Conservation (phyloP, 2,797 vertebrate species). For the Pseudomugil gertrudae region DNA sequence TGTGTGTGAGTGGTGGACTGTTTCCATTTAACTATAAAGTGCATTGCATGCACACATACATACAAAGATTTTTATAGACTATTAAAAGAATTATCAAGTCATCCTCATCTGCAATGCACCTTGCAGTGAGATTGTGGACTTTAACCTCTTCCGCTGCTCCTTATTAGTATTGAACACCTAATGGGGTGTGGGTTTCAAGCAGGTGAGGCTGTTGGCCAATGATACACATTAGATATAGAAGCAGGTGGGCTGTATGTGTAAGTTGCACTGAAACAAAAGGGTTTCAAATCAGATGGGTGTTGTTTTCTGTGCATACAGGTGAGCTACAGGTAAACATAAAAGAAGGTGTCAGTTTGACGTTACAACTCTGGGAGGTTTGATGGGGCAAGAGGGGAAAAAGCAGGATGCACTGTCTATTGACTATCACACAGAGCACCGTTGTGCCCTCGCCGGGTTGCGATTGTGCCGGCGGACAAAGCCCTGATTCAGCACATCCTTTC, state of each 20-base stretch:
- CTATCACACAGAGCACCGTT: constrained; percentile 84
- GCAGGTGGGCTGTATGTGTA: constrained; percentile 12
- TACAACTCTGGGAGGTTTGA: constrained; percentile 45
- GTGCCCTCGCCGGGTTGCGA: constrained; percentile 81
- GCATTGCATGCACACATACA: constrained; percentile 17
- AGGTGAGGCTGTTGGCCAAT: constrained; percentile 61
- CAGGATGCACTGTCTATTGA: constrained; percentile 80
- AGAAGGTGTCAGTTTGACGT: constrained; percentile 42
- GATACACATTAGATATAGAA: constrained; percentile 35
- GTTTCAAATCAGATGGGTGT: constrained; percentile 24
- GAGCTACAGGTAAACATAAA: constrained; percentile 67
- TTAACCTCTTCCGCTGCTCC: constrained; percentile 72
- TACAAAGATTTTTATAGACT: constrained; percentile 42
- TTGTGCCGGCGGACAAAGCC: constrained; percentile 85
- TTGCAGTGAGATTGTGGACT: constrained; percentile 64
- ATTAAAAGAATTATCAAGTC: constrained; percentile 69
- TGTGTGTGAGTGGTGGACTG: neutral
- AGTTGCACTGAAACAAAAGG: constrained; percentile 11
- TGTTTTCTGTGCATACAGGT: constrained; percentile 50
- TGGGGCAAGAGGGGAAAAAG: constrained; percentile 56
- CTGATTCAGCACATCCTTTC: constrained; percentile 86
- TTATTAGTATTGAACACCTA: constrained; percentile 66
- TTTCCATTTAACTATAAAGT: constrained; percentile 46
- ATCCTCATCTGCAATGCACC: constrained; percentile 56
- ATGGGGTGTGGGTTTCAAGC: constrained; percentile 63